Conservation (phyloP, 2,797 vertebrate species). For the Mustela erminea region DNA sequence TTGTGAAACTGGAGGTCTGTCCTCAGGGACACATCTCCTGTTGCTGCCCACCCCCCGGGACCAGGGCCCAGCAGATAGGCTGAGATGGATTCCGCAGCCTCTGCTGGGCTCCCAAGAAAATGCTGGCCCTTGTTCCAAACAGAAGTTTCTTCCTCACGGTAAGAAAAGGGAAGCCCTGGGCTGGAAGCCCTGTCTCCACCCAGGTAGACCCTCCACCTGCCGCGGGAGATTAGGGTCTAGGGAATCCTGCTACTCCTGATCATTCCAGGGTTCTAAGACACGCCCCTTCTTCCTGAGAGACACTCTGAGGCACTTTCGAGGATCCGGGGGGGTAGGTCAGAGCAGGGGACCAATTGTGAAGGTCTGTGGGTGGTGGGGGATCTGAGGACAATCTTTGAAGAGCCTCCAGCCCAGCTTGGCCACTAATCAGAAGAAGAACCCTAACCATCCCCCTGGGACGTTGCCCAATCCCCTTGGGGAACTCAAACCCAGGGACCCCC, state of each 20-base stretch:
- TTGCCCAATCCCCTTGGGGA: background rate
- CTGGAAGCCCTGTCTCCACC: background rate
- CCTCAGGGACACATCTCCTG: too few species aligned
- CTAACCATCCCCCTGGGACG: background rate
- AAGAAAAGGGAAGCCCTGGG: too few species aligned
- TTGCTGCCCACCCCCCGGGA: background rate
- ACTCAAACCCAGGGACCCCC: background rate
- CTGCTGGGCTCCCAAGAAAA: background rate
- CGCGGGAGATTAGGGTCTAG: background rate
- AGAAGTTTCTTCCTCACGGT: background rate
- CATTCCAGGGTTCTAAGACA: too few species aligned
- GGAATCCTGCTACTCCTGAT: background rate
- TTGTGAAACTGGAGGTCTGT: too few species aligned
- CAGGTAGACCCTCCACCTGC: background rate
- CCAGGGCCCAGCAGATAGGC: background rate
- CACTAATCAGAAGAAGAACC: background rate
- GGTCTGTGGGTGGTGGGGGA: background rate
- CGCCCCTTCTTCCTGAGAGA: background rate
- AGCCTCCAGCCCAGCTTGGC: background rate
- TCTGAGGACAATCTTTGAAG: background rate
- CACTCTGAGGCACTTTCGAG: background rate
- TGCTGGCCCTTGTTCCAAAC: background rate
- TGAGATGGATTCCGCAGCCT: background rate
- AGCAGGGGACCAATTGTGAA: background rate
- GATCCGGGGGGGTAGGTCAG: background rate